Percentiles rank a stretch among this genome's conserved stretches.
phyloP scores from a whole-genome alignment of 1,140 invertebrate species.

The Formica selysi region DNA sequence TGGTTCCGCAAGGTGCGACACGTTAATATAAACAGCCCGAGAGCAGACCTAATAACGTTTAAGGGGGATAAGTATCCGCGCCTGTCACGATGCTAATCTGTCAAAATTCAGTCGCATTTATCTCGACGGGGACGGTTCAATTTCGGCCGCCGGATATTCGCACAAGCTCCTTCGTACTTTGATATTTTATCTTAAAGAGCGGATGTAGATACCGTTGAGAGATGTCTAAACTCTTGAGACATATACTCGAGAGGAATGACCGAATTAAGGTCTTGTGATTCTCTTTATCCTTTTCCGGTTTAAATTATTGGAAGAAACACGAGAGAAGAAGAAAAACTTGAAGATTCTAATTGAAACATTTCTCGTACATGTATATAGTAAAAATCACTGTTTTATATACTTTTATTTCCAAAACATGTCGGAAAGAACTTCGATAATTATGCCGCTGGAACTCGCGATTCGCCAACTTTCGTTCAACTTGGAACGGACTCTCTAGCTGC shows the following conservation, averaged over 20 bases:
- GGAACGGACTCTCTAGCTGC: not conserved
- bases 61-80: slow-evolving; percentile 24
- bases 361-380: not conserved
- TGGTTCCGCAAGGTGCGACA: slow-evolving; percentile 34
- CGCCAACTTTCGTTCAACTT: slow-evolving; percentile 45
- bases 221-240: slow-evolving; percentile 14
- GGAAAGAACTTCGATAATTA: slow-evolving; percentile 46
- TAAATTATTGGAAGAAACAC: not conserved
- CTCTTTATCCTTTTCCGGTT: not conserved
- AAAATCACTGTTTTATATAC: slow-evolving; percentile 20
- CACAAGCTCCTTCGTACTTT: slow-evolving; percentile 5
- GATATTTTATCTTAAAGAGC: not conserved
- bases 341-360: slow-evolving; percentile 18
- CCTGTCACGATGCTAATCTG: slow-evolving; percentile 35
- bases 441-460: slow-evolving; percentile 22
- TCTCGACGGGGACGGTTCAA: slow-evolving; percentile 1
- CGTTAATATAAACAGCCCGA: slow-evolving; percentile 28
- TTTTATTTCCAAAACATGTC: slow-evolving; percentile 39
- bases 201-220: not conserved
- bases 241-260: not conserved
- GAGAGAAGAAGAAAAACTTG: not conserved
- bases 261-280: not conserved
- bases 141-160: not conserved
- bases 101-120: slow-evolving; percentile 35
- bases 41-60: slow-evolving; percentile 41